A percentile compares a stretch with the other conserved stretches of the same genome.
These are phyloP conservation scores for Denticeps clupeoides DNA, from an alignment of 2,797 vertebrate species.

Conservation along the genomic window DNA sequence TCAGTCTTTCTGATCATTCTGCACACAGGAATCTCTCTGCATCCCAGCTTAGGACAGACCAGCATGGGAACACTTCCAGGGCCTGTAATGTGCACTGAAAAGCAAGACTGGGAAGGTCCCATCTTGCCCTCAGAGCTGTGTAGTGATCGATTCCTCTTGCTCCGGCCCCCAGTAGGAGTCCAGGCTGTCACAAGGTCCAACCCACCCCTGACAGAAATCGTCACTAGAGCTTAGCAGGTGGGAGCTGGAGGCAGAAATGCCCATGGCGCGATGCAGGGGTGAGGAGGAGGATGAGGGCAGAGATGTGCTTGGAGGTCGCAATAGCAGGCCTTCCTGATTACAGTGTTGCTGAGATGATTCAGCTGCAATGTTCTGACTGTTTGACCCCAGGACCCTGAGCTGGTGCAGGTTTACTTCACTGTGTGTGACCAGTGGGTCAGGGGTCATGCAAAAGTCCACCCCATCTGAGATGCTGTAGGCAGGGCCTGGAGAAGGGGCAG, in stretches of 20 bases:
- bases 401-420: slow-evolving; percentile 71
- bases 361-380: slow-evolving; percentile 55
- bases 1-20: too few relatives aligned
- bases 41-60: too few relatives aligned
- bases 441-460: slow-evolving; percentile 25
- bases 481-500: slow-evolving; percentile 44
- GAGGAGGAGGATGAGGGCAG: slow-evolving; percentile 56
- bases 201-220: slow-evolving; percentile 71
- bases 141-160: slow-evolving; percentile 73
- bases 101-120: background rate
- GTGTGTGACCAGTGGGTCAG: slow-evolving; percentile 54
- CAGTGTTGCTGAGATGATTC: too few relatives aligned
- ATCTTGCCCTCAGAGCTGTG: slow-evolving; percentile 45
- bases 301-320: slow-evolving; percentile 53
- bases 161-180: slow-evolving; percentile 67
- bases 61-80: background rate
- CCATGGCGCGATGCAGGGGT: slow-evolving; percentile 73
- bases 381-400: slow-evolving; percentile 49
- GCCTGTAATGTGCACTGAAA: background rate
- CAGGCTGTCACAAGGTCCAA: slow-evolving; percentile 68
- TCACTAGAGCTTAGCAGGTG: slow-evolving; percentile 72
- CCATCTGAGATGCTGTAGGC: slow-evolving; percentile 74
- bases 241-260: slow-evolving; percentile 69
- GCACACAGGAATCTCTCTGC: too few relatives aligned
- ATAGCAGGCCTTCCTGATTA: too few relatives aligned